Conservation (phyloP, 2,888 invertebrate genomes). For the Pseudococcus longispinus region DNA sequence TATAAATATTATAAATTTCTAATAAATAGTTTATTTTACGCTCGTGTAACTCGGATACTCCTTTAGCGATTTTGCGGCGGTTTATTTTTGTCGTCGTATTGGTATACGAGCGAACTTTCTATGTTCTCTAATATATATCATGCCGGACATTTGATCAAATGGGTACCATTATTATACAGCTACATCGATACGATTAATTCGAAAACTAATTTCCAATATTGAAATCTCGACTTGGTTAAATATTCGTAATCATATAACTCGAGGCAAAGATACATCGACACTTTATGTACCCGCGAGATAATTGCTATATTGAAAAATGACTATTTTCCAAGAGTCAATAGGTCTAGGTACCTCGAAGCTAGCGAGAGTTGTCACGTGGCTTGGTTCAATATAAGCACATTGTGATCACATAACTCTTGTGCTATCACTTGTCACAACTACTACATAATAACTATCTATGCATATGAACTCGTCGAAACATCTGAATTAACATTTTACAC, state of each 20-base stretch:
- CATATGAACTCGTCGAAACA: neutral
- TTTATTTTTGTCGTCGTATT: neutral
- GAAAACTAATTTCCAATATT: neutral
- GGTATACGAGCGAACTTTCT: neutral
- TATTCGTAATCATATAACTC: neutral
- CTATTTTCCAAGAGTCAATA: neutral
- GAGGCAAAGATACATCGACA: neutral
- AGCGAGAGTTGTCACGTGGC: neutral
- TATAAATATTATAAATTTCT: conserved; percentile 40
- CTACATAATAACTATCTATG: neutral
- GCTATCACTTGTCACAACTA: conserved; percentile 6
- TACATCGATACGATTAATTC: neutral
- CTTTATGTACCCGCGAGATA: neutral
- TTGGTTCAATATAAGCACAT: neutral
- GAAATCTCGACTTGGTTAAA: neutral
- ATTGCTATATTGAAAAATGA: neutral
- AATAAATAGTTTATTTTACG: conserved; percentile 37
- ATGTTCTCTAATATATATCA: neutral
- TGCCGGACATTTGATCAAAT: neutral
- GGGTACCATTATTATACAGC: neutral
- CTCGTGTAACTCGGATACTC: neutral
- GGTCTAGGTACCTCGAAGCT: neutral
- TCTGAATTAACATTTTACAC: conserved; percentile 1
- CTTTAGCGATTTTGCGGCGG: neutral
- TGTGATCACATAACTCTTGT: neutral